Conservation (phyloP, 1,140 invertebrate species). For the Meloidogyne hapla region DNA sequence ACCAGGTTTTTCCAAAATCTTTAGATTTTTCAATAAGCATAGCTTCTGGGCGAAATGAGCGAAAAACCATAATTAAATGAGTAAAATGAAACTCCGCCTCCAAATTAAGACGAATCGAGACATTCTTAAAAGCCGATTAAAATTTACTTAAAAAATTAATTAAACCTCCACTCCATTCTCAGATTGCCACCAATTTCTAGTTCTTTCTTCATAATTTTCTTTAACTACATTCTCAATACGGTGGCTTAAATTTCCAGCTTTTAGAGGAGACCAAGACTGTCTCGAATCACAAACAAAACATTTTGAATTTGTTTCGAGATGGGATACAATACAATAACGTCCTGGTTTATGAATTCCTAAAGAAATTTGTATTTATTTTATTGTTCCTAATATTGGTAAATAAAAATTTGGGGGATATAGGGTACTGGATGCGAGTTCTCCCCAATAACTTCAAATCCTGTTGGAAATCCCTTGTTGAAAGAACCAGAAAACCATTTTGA, state of each 20-base stretch:
- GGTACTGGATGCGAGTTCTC: no score
- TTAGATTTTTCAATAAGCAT: slow-evolving; percentile 91
- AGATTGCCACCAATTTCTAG: slow-evolving; percentile 88
- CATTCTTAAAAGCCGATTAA: slow-evolving; percentile 72
- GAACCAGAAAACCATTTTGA: no score
- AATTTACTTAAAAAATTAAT: slow-evolving; percentile 21
- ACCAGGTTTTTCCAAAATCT: slow-evolving; percentile 84
- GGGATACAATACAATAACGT: slow-evolving; percentile 92
- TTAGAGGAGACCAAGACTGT: slow-evolving; percentile 65
- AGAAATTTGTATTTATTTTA: neutral
- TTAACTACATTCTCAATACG: slow-evolving; percentile 90
- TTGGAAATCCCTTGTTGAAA: no score
- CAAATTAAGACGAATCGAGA: slow-evolving; percentile 83
- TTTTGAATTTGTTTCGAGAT: slow-evolving; percentile 77
- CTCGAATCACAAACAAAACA: slow-evolving; percentile 90
- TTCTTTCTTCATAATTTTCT: slow-evolving; percentile 67
- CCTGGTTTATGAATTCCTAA: slow-evolving; percentile 65
- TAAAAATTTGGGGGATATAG: no score
- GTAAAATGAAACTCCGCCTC: slow-evolving; percentile 96
- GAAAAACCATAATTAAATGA: slow-evolving; percentile 92
- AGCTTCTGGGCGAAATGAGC: slow-evolving; percentile 87
- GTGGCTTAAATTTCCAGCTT: slow-evolving; percentile 67
- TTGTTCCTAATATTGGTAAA: no score
- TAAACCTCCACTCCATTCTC: slow-evolving; percentile 74
- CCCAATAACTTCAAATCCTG: no score